phyloP scores from a whole-genome alignment of 2,113 vertebrate species.

The Todiramphus saurophagus region DNA sequence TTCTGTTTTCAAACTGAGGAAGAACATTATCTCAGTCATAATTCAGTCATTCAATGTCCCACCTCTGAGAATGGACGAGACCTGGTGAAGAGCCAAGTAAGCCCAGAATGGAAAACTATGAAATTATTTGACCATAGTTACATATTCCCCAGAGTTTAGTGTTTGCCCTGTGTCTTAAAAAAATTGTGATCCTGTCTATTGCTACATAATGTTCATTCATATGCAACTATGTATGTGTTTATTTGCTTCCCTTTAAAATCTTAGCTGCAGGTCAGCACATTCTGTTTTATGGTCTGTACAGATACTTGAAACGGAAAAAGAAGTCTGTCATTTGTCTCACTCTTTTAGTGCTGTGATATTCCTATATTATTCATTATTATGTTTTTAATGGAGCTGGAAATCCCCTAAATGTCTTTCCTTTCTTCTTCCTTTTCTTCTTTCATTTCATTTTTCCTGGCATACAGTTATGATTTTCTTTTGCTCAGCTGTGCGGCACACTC shows the following conservation, averaged over 20 bases:
- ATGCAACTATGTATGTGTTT: neutral
- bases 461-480: neutral
- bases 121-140: neutral
- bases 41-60: neutral
- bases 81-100: constrained; percentile 5
- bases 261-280: neutral
- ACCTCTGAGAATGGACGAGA: neutral
- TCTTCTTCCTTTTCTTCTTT: neutral
- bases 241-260: neutral
- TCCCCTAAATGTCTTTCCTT: neutral
- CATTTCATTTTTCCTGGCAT: neutral
- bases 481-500: neutral
- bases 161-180: neutral
- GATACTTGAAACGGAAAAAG: neutral
- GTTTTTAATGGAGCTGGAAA: neutral
- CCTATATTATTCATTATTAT: neutral
- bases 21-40: neutral
- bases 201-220: constrained; percentile 19
- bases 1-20: neutral
- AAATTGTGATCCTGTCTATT: neutral
- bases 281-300: neutral
- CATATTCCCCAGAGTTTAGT: neutral
- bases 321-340: neutral
- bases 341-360: neutral
- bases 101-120: neutral